These are phyloP conservation scores for Rafetus swinhoei DNA, from an alignment of 2,113 vertebrate genomes.

Conservation along the genomic window DNA sequence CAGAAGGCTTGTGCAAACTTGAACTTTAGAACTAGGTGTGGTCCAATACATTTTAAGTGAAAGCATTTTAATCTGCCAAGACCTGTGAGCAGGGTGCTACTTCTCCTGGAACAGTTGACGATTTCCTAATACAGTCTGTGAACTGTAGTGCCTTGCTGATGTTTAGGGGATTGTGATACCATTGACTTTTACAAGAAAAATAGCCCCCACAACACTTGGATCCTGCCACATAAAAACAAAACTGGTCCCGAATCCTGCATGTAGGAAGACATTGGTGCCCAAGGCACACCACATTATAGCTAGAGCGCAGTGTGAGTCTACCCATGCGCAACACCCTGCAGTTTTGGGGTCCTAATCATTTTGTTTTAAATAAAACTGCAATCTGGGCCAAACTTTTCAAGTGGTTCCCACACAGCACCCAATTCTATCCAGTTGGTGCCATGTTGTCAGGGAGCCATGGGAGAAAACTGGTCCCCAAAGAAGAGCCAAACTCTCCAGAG, in stretches of 20 bases:
- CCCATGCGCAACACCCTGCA: background rate
- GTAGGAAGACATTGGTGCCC: background rate
- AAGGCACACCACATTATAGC: background rate
- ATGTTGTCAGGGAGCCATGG: background rate
- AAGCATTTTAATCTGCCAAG: background rate
- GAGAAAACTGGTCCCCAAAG: background rate
- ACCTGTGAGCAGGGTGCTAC: background rate
- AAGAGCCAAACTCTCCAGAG: background rate
- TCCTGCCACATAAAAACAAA: background rate
- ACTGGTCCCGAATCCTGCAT: background rate
- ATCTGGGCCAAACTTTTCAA: background rate
- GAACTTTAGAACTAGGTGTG: background rate
- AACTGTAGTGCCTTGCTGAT: background rate
- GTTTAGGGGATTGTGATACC: background rate
- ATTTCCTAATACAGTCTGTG: background rate
- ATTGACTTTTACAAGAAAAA: background rate
- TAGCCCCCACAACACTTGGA: background rate
- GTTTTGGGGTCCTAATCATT: background rate
- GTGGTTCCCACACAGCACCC: background rate
- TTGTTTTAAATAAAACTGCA: slow-evolving; percentile 10
- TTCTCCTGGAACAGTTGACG: background rate
- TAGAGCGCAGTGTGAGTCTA: background rate
- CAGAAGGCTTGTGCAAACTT: background rate
- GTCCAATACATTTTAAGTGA: background rate
- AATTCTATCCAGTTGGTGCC: background rate